Percentiles rank a stretch among this genome's conserved stretches.
phyloP scores from a whole-genome alignment of 2,888 invertebrate genomes.

The Pristionchus entomophagus region DNA sequence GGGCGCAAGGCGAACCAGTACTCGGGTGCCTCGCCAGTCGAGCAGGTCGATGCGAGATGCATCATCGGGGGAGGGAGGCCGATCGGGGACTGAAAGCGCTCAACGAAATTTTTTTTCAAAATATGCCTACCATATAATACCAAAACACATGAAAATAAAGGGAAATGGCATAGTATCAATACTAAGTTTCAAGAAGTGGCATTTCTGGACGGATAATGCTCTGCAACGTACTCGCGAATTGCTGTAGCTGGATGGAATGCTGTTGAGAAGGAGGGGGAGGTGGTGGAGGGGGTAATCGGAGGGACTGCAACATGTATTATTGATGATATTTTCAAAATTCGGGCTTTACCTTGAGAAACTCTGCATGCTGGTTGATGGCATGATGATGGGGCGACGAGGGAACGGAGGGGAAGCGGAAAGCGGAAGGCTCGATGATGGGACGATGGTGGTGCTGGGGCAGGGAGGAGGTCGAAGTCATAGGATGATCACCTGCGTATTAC shows the following conservation, averaged over 20 bases:
- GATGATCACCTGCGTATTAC: not conserved
- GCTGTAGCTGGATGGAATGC: not conserved
- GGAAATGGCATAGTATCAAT: too few species aligned
- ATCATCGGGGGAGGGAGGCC: not conserved
- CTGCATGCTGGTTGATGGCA: constrained; percentile 30
- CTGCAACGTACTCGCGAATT: not conserved
- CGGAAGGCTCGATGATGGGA: constrained; percentile 26
- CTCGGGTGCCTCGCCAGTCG: constrained; percentile 65
- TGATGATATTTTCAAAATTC: not conserved
- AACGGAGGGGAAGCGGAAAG: constrained; percentile 40
- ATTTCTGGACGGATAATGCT: too few species aligned
- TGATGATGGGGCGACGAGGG: constrained; percentile 33
- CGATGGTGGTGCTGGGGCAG: too few species aligned
- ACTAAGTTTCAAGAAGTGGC: too few species aligned
- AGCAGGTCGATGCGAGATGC: constrained; percentile 46
- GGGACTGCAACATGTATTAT: not conserved
- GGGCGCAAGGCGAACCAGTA: constrained; percentile 57
- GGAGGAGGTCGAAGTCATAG: constrained; percentile 39
- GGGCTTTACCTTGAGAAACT: constrained; percentile 6
- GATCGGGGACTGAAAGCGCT: not conserved
- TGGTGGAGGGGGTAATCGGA: constrained; percentile 19
- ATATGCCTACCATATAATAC: too few species aligned
- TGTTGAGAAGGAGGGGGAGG: constrained; percentile 39
- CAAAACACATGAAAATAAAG: too few species aligned
- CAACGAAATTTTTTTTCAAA: not conserved